Evolutionary conservation across 2,888 invertebrate species (phyloP), one percentile per base, ranked within the genome.

Genomic region (Noctua pronuba): DNA sequence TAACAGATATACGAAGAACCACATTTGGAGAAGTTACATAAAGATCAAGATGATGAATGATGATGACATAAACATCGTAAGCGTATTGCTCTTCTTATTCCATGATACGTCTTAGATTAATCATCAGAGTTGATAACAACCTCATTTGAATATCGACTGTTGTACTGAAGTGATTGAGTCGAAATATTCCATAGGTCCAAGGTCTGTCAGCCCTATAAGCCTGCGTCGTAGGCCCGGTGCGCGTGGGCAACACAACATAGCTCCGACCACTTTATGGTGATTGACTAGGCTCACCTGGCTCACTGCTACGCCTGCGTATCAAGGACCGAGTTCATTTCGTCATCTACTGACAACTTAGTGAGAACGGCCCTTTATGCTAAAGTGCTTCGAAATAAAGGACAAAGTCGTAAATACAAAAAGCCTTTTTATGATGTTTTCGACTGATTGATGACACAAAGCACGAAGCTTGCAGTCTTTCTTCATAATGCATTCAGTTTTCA

Each of bases 241-340:
- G 88, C 87, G 87, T 85, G 85, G 85, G 85, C 79, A 79, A 70
- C 75, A 46, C 71, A 24, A 80, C 85, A 83, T 76, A 83, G 77
- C 49, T 69, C 55, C 78, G 67, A 73, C 70, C 77, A 79, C 75
- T 87, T 78, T 79, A 88, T 83, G 76, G 67, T 80, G 83, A 82
- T 85, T 79, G 85, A 75, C 75, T 71, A 75, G 80, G 52, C 79
- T 62, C 77, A 75, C 75, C 68, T 74, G 80, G 52, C 79, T 58
- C 73, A 44, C 64, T 64, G 49, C 65, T 52, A 75, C 31, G 62
- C 62, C 77, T 80, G 65, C 65, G 77, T 73, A 82, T 71, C 70
- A 83, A 84, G 77, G 74, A 62, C 75, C 52, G 67, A 66, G 35
- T 18, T 60, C 41, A 62, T 83, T 75, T 79, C 77, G 77, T 76